These are phyloP conservation scores for Plutomurus gul DNA, from an alignment of 1,140 invertebrate genomes.

Conservation along the genomic window DNA sequence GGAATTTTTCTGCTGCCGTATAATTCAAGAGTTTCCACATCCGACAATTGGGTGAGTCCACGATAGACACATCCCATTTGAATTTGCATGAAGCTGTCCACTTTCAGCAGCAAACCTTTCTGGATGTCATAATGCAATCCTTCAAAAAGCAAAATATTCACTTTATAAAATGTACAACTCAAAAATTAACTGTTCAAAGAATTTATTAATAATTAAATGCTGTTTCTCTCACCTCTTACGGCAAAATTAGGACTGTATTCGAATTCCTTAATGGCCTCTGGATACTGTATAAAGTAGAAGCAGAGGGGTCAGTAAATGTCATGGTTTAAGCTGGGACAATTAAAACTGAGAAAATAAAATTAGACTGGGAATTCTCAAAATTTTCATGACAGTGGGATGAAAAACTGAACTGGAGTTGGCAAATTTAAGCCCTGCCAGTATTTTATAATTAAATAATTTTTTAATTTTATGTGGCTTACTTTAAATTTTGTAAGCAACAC, in stretches of 20 bases:
- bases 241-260: conserved; percentile 69
- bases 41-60: conserved; percentile 76
- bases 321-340: no score
- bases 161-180: no score
- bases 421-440: no score
- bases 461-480: no score
- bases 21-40: conserved; percentile 81
- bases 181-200: no score
- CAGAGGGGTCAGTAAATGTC: no score
- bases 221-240: conserved; percentile 33
- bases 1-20: conserved; percentile 86
- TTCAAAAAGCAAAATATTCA: conserved; percentile 60
- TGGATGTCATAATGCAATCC: conserved; percentile 94
- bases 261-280: conserved; percentile 76
- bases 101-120: conserved; percentile 90
- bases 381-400: no score
- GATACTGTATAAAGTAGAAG: conserved; percentile 91
- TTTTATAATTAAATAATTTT: no score
- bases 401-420: no score
- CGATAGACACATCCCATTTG: conserved; percentile 94
- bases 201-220: no score
- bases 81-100: conserved; percentile 95
- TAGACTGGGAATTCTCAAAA: no score
- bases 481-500: conserved; percentile 85
- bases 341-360: no score